A percentile compares a stretch with the other conserved stretches of the same genome.
These are phyloP conservation scores for Hylaea fasciaria DNA, from an alignment of 2,888 invertebrate genomes.

Conservation along the genomic window DNA sequence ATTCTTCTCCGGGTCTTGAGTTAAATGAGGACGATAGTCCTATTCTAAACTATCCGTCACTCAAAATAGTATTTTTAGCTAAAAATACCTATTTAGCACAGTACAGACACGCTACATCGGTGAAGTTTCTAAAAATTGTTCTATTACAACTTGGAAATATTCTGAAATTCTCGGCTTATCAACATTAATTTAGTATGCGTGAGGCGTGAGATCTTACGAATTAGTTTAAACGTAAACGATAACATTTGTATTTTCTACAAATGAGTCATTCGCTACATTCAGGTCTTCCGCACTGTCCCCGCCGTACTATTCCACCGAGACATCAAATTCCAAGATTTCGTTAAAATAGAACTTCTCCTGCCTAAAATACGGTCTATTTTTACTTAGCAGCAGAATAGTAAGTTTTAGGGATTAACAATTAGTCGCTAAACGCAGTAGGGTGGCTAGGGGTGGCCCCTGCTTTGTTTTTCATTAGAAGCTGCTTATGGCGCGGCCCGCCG, in stretches of 20 bases:
- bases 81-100: no score
- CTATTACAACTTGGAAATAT: no score
- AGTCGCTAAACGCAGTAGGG: slow-evolving; percentile 39
- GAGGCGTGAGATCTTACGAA: no score
- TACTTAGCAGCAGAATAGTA: slow-evolving; percentile 1
- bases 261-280: neutral
- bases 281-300: neutral
- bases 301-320: slow-evolving; percentile 1
- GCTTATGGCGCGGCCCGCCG: slow-evolving; percentile 29
- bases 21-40: no score
- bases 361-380: slow-evolving; percentile 23
- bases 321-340: neutral
- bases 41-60: no score
- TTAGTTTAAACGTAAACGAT: no score
- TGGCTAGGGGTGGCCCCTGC: slow-evolving; percentile 39
- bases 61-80: no score
- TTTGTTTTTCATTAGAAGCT: slow-evolving; percentile 54
- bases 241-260: neutral
- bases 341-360: neutral
- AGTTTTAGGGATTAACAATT: slow-evolving; percentile 43
- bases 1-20: no score
- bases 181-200: no score
- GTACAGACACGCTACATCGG: no score
- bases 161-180: no score
- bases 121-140: no score